These are phyloP conservation scores for Sturnus vulgaris DNA, from an alignment of 2,113 vertebrate genomes.

Conservation along the genomic window DNA sequence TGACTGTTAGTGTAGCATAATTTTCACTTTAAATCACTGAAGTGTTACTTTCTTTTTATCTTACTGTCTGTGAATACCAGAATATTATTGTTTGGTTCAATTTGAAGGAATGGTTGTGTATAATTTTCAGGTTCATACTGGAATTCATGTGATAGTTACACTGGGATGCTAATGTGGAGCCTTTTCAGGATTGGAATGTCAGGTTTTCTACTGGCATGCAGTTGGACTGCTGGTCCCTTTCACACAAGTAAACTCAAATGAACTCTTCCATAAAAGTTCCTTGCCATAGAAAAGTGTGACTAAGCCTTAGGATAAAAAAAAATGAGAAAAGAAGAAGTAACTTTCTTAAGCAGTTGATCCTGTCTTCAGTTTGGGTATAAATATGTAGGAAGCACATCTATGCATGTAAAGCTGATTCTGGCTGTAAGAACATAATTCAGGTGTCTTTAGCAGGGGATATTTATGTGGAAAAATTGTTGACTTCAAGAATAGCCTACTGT, in stretches of 20 bases:
- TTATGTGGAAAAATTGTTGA: not conserved
- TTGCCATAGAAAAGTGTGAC: not conserved
- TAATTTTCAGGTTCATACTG: not conserved
- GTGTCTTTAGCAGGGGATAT: not conserved
- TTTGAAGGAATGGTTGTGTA: not conserved
- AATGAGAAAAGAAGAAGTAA: not conserved
- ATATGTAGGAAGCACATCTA: not conserved
- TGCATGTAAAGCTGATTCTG: not conserved
- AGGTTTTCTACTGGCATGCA: not conserved
- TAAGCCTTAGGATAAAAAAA: not conserved
- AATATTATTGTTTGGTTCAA: not conserved
- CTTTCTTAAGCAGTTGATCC: not conserved
- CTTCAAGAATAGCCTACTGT: not conserved
- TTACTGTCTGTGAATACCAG: not conserved
- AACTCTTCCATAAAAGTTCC: not conserved
- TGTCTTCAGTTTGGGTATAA: not conserved
- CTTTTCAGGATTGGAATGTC: not conserved
- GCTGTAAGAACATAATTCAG: not conserved
- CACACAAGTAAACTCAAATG: fast-evolving
- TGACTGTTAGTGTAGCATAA: not conserved
- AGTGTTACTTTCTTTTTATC: not conserved
- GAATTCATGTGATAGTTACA: not conserved
- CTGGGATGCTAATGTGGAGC: not conserved
- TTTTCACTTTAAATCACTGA: not conserved
- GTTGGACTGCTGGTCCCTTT: not conserved